These are phyloP conservation scores for Nomia melanderi DNA, from an alignment of 1,140 invertebrate species.

Conservation along the genomic window DNA sequence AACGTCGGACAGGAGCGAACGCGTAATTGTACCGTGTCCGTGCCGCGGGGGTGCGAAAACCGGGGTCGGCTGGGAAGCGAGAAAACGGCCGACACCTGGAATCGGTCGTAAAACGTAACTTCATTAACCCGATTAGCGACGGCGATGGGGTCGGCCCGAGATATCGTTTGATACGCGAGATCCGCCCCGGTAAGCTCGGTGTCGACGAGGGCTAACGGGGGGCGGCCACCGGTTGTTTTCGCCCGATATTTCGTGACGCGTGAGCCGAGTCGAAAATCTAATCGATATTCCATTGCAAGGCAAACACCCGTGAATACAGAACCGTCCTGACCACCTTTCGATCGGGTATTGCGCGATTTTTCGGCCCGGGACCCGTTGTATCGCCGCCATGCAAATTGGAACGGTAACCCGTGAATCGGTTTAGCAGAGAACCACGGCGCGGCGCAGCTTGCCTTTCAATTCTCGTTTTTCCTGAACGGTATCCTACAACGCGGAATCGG, in stretches of 20 bases:
- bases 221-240: conserved; percentile 39
- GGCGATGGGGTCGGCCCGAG: conserved; percentile 27
- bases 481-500: background rate
- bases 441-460: background rate
- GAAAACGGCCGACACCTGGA: conserved; percentile 28
- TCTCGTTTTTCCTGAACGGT: background rate
- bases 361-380: background rate
- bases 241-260: conserved; percentile 56
- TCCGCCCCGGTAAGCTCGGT: conserved; percentile 37
- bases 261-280: conserved; percentile 62
- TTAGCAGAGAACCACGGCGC: background rate
- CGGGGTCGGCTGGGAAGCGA: background rate
- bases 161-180: conserved; percentile 47
- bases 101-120: conserved; percentile 54
- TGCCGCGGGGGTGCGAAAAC: background rate
- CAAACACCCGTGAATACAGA: conserved; percentile 49
- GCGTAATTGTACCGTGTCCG: conserved; percentile 17
- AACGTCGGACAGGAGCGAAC: background rate
- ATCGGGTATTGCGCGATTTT: background rate
- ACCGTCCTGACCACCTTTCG: conserved; percentile 7
- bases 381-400: conserved; percentile 29
- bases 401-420: background rate
- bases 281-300: conserved; percentile 64
- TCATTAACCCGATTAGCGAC: conserved; percentile 52
- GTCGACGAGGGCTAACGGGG: conserved; percentile 12